phyloP scores from a whole-genome alignment of 2,888 invertebrate genomes.

The Pogonocherus hispidulus region DNA sequence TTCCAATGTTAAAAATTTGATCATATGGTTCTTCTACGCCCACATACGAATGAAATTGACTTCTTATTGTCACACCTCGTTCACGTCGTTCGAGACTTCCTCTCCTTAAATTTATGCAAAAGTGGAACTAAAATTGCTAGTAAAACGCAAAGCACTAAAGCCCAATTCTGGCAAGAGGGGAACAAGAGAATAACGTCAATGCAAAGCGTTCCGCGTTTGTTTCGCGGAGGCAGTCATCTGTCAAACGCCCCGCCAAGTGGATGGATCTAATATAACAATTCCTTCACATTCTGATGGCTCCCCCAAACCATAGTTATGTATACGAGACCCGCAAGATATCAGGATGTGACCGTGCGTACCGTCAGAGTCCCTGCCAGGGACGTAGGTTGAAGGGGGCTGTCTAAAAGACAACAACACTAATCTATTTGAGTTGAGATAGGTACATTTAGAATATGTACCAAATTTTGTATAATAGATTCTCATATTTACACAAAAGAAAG shows the following conservation, averaged over 20 bases:
- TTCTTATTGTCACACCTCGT: too few species aligned
- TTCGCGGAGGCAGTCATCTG: conserved; percentile 63
- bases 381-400: not conserved
- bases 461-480: too few species aligned
- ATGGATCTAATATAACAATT: conserved; percentile 66
- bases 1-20: too few species aligned
- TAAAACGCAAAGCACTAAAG: conserved; percentile 50
- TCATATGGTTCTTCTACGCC: too few species aligned
- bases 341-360: conserved; percentile 55
- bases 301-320: conserved; percentile 67
- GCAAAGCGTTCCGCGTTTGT: conserved; percentile 64
- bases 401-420: too few species aligned
- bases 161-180: conserved; percentile 52
- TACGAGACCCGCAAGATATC: conserved; percentile 61
- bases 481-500: too few species aligned
- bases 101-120: conserved; percentile 7
- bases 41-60: too few species aligned
- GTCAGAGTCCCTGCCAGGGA: not conserved
- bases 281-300: conserved; percentile 64
- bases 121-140: conserved; percentile 27
- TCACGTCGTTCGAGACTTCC: too few species aligned
- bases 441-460: too few species aligned
- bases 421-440: too few species aligned
- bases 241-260: conserved; percentile 63
- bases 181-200: conserved; percentile 57